Percentiles rank a stretch among this genome's conserved stretches.
phyloP scores from a whole-genome alignment of 1,140 invertebrate genomes.

The Cyclina sinensis region DNA sequence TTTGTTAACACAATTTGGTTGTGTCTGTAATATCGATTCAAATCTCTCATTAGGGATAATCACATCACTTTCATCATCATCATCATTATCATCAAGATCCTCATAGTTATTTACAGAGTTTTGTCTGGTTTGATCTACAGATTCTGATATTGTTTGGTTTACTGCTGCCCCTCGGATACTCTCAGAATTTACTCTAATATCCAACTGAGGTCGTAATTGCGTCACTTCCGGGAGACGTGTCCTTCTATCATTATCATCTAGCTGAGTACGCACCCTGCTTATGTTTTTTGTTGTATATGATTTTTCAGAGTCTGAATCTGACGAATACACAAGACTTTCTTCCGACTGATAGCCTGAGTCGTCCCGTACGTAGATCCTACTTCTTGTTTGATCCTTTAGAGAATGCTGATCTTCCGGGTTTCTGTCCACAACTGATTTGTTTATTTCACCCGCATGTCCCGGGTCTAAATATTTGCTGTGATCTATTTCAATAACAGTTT shows the following conservation, averaged over 20 bases:
- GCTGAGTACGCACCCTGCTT: no score
- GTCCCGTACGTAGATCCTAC: neutral
- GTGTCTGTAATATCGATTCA: neutral
- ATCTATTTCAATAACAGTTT: neutral
- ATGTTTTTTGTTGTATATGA: no score
- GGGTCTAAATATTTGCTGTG: neutral
- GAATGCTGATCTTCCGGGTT: neutral
- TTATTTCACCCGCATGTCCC: neutral
- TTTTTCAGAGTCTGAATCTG: no score
- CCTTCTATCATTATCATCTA: no score
- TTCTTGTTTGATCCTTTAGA: neutral
- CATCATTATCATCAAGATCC: neutral
- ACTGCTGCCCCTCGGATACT: no score
- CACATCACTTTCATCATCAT: slow-evolving; percentile 20
- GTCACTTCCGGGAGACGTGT: no score
- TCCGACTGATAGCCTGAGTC: slow-evolving; percentile 8
- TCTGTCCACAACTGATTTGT: neutral
- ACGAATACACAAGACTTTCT: no score
- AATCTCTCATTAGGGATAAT: neutral
- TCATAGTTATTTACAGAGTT: no score
- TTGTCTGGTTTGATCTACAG: no score
- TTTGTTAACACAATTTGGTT: neutral
- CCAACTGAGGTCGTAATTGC: no score
- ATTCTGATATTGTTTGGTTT: no score
- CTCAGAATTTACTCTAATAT: no score